A percentile compares a stretch with the other conserved stretches of the same genome.
Evolutionary conservation across 2,113 vertebrate species (phyloP).

Genomic region (Heteronetta atricapilla): DNA sequence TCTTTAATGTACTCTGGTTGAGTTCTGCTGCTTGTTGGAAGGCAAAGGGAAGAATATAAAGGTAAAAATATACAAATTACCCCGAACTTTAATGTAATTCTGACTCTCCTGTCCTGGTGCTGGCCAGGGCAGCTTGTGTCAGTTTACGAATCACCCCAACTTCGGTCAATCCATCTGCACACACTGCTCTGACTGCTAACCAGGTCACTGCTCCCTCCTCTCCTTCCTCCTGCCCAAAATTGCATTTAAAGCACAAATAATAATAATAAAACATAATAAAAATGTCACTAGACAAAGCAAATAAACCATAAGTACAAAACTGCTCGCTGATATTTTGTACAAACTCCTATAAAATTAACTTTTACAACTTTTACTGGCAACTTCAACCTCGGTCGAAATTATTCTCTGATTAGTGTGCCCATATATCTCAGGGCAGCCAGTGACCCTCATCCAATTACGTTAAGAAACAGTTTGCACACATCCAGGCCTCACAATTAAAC

Average conservation of each 20-base stretch:
- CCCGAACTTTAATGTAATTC: background rate
- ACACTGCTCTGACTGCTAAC: background rate
- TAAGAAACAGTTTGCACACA: slow-evolving; percentile 16
- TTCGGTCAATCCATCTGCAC: background rate
- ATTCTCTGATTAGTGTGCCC: slow-evolving; percentile 56
- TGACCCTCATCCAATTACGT: slow-evolving; percentile 71
- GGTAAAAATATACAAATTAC: background rate
- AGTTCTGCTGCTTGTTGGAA: background rate
- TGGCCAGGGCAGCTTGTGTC: background rate
- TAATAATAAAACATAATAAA: slow-evolving; percentile 57
- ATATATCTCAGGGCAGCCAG: slow-evolving; percentile 53
- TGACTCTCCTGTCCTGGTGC: background rate
- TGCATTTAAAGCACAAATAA: slow-evolving; percentile 55
- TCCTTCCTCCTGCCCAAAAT: background rate
- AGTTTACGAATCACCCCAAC: background rate
- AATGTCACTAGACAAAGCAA: slow-evolving; percentile 27
- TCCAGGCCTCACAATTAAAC: slow-evolving; percentile 50
- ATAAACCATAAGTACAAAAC: background rate
- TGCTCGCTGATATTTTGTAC: background rate
- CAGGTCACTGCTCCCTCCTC: background rate
- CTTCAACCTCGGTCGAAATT: slow-evolving; percentile 23
- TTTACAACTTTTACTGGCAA: slow-evolving; percentile 53
- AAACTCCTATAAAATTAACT: slow-evolving; percentile 48
- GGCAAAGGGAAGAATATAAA: background rate
- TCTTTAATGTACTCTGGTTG: background rate